A percentile compares a stretch with the other conserved stretches of the same genome.
These are phyloP conservation scores for Standfussiana lucernea DNA, from an alignment of 2,888 invertebrate genomes.

Conservation along the genomic window DNA sequence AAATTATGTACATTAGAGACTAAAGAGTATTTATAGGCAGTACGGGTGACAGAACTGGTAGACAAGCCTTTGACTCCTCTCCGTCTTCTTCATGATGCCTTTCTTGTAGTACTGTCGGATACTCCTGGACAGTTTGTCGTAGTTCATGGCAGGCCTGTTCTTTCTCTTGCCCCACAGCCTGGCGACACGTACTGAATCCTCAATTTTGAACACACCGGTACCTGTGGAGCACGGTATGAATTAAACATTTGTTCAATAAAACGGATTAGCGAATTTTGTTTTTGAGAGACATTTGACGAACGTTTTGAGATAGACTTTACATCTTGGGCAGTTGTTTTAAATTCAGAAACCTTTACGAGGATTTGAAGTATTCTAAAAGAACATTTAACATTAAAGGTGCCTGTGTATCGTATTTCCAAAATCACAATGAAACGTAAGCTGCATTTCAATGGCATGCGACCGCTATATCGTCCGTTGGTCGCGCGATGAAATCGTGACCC, in stretches of 20 bases:
- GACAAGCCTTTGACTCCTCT: constrained; percentile 98
- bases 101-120: constrained; percentile 99
- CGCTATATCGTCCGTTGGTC: constrained; percentile 45
- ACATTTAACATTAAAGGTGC: not conserved
- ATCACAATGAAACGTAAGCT: constrained; percentile 21
- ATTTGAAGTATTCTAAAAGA: constrained; percentile 14
- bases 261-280: constrained; percentile 63
- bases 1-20: constrained; percentile 77
- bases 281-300: constrained; percentile 65
- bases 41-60: constrained; percentile 99
- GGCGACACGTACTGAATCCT: constrained; percentile 99
- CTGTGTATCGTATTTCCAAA: constrained; percentile 21
- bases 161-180: constrained; percentile 99
- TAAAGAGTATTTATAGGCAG: constrained; percentile 92
- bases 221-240: constrained; percentile 83
- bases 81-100: constrained; percentile 99
- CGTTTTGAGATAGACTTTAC: constrained; percentile 45
- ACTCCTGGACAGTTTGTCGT: constrained; percentile 99
- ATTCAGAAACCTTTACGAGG: not conserved
- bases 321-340: not conserved
- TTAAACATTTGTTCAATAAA: constrained; percentile 77
- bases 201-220: constrained; percentile 99
- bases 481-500: constrained; percentile 50
- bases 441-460: constrained; percentile 49
- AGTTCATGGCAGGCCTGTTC: constrained; percentile 99